These are phyloP conservation scores for Dyspetes luteomarginatus DNA, from an alignment of 2,888 invertebrate genomes.

Conservation along the genomic window DNA sequence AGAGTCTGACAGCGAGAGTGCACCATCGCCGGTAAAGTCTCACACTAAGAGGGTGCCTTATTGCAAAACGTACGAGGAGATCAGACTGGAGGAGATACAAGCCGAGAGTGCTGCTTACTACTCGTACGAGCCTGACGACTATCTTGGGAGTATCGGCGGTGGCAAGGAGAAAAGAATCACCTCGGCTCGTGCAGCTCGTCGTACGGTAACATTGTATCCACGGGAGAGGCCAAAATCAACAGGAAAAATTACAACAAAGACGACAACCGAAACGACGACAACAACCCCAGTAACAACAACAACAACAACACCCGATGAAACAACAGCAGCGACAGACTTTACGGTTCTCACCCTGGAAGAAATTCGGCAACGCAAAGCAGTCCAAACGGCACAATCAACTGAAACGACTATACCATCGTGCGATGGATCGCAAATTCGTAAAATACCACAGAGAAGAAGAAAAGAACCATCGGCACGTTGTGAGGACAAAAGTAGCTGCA, in stretches of 20 bases:
- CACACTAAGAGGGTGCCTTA: conserved; percentile 83
- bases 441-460: conserved; percentile 32
- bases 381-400: neutral
- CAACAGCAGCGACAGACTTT: conserved; percentile 80
- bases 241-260: conserved; percentile 14
- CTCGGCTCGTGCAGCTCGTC: conserved; percentile 56
- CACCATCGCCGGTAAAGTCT: conserved; percentile 86
- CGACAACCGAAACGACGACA: conserved; percentile 22
- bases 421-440: conserved; percentile 2
- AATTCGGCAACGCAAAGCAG: conserved; percentile 78
- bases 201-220: conserved; percentile 65
- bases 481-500: neutral
- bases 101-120: conserved; percentile 90
- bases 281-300: neutral
- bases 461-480: neutral
- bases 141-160: conserved; percentile 67
- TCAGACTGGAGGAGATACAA: conserved; percentile 88
- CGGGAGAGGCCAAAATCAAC: conserved; percentile 41
- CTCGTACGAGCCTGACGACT: conserved; percentile 85
- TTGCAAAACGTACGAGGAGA: conserved; percentile 88
- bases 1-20: conserved; percentile 92
- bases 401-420: neutral
- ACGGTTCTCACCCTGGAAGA: conserved; percentile 85
- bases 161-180: conserved; percentile 78
- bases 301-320: conserved; percentile 26